Conservation (phyloP, 2,797 vertebrate species). For the Eleutherodactylus coqui region DNA sequence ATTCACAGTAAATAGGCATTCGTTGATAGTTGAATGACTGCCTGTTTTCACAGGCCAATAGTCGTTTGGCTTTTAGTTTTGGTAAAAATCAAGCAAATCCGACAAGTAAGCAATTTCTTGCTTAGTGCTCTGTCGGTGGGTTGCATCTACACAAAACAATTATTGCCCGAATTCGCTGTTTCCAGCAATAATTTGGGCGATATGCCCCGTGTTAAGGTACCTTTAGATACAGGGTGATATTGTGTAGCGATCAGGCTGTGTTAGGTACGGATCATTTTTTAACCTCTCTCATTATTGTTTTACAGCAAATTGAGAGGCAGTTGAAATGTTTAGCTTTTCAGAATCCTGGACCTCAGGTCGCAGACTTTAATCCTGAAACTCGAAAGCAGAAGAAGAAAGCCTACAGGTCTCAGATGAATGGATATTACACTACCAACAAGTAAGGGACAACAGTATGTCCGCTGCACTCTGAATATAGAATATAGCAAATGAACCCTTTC, state of each 20-base stretch:
- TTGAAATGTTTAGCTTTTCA: conserved; percentile 77
- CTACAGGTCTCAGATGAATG: conserved; percentile 73
- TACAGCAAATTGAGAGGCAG: conserved; percentile 77
- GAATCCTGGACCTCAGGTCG: conserved; percentile 79
- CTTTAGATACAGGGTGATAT: too few relatives aligned
- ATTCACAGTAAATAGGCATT: too few relatives aligned
- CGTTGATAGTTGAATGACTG: too few relatives aligned
- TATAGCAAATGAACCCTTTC: neutral
- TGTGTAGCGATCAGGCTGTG: neutral
- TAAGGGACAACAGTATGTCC: conserved; percentile 67
- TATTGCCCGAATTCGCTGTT: too few relatives aligned
- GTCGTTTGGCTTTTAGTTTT: too few relatives aligned
- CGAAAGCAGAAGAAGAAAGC: conserved; percentile 77
- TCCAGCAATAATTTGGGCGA: too few relatives aligned
- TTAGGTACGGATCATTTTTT: neutral
- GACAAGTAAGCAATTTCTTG: too few relatives aligned
- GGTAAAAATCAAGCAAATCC: too few relatives aligned
- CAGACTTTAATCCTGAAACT: conserved; percentile 79
- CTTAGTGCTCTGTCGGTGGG: too few relatives aligned
- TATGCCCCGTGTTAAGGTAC: too few relatives aligned
- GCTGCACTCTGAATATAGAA: neutral
- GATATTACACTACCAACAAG: conserved; percentile 72
- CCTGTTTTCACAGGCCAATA: too few relatives aligned
- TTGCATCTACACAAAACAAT: too few relatives aligned
- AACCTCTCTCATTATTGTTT: conserved; percentile 27